These are phyloP conservation scores for Mesorhabditis spiculigera DNA, from an alignment of 2,888 invertebrate species.

Conservation along the genomic window DNA sequence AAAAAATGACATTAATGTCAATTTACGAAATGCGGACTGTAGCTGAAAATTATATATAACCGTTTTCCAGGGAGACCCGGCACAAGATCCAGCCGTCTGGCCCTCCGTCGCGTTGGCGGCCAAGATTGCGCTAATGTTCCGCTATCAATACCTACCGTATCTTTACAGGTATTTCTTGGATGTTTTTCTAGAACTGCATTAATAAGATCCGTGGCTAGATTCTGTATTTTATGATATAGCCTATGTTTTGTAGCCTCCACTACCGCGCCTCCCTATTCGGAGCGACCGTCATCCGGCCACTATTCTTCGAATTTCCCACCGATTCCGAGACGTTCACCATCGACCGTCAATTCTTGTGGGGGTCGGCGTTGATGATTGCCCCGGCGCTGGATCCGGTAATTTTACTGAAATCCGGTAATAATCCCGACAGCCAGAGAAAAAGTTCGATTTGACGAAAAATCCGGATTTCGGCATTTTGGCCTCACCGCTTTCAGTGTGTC, in stretches of 20 bases:
- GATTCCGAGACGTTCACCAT: constrained; percentile 34
- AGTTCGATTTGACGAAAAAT: too few relatives aligned
- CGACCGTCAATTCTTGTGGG: constrained; percentile 49
- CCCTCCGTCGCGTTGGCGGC: constrained; percentile 39
- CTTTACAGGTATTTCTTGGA: constrained; percentile 27
- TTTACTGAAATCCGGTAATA: constrained; percentile 18
- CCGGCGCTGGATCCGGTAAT: constrained; percentile 35
- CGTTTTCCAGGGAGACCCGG: constrained; percentile 15
- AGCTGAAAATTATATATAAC: background rate
- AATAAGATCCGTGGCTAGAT: background rate
- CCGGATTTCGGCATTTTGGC: too few relatives aligned
- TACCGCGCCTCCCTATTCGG: constrained; percentile 39
- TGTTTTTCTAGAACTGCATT: background rate
- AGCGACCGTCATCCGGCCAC: constrained; percentile 44
- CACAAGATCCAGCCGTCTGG: constrained; percentile 46
- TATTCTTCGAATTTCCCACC: constrained; percentile 49
- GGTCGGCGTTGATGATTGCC: constrained; percentile 45
- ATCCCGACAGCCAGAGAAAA: background rate
- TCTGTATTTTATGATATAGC: constrained; percentile 6
- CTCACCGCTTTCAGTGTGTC: too few relatives aligned
- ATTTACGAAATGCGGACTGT: background rate
- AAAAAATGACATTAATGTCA: background rate
- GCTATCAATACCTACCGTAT: constrained; percentile 43
- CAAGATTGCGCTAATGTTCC: constrained; percentile 32
- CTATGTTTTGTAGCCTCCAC: constrained; percentile 35